These are phyloP conservation scores for Setophaga coronata DNA, from an alignment of 2,113 vertebrate species.

Conservation along the genomic window DNA sequence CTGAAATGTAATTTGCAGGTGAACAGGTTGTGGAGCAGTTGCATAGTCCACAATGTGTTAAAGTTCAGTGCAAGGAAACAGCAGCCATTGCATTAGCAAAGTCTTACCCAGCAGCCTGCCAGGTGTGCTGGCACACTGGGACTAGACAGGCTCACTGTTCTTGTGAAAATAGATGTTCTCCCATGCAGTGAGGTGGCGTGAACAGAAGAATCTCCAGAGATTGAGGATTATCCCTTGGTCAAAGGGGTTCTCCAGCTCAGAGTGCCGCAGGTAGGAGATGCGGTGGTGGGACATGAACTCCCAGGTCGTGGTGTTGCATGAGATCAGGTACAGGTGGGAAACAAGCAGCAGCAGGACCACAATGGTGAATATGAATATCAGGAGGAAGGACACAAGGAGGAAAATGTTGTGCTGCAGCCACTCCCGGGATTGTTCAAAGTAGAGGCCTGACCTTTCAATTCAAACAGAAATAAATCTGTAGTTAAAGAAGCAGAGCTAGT, in stretches of 20 bases:
- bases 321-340: slow-evolving; percentile 91
- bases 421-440: slow-evolving; percentile 73
- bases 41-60: not conserved
- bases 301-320: slow-evolving; percentile 94
- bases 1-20: not conserved
- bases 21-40: not conserved
- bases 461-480: not conserved
- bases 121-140: not conserved
- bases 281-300: slow-evolving; percentile 94
- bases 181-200: slow-evolving; percentile 82
- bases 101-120: not conserved
- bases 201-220: slow-evolving; percentile 93
- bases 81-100: not conserved
- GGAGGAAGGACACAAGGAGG: slow-evolving; percentile 76
- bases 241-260: slow-evolving; percentile 85
- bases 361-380: slow-evolving; percentile 75
- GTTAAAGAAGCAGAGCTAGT: not conserved
- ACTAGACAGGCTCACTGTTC: slow-evolving; percentile 74
- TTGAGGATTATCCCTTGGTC: slow-evolving; percentile 88
- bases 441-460: slow-evolving; percentile 86
- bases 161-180: slow-evolving; percentile 87
- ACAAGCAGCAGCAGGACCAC: slow-evolving; percentile 83
- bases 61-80: not conserved
- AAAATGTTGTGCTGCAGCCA: slow-evolving; percentile 84
- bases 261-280: slow-evolving; percentile 91